These are phyloP conservation scores for Harlomillsia oculata DNA, from an alignment of 1,140 invertebrate species.

Conservation along the genomic window DNA sequence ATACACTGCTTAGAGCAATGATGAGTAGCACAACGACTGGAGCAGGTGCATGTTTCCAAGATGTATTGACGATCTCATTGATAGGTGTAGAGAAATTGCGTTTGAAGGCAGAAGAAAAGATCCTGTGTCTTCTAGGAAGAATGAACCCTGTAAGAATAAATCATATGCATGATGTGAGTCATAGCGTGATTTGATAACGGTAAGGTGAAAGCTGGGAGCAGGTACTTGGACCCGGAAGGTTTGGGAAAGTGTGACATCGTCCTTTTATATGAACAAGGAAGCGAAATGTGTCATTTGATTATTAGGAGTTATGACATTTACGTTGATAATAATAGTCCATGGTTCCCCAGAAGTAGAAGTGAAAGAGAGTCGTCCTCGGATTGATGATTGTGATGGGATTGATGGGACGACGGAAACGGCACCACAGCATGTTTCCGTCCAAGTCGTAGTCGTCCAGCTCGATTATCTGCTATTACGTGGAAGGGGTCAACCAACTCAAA, in stretches of 20 bases:
- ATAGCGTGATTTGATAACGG: neutral
- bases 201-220: neutral
- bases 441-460: constrained; percentile 30
- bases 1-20: too few relatives aligned
- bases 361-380: constrained; percentile 16
- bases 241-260: neutral
- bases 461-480: constrained; percentile 20
- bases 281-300: too few relatives aligned
- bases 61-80: constrained; percentile 30
- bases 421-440: constrained; percentile 32
- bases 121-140: constrained; percentile 20
- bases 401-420: constrained; percentile 20
- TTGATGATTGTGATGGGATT: constrained; percentile 13
- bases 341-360: constrained; percentile 27
- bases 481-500: too few relatives aligned
- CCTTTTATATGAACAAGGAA: too few relatives aligned
- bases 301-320: too few relatives aligned
- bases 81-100: constrained; percentile 24
- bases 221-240: too few relatives aligned
- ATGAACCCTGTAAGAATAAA: constrained; percentile 28
- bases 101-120: constrained; percentile 24
- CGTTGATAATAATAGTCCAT: constrained; percentile 17
- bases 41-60: too few relatives aligned
- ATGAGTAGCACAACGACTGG: too few relatives aligned
- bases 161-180: neutral